These are phyloP conservation scores for Spisula solida DNA, from an alignment of 2,888 invertebrate genomes.

Conservation along the genomic window DNA sequence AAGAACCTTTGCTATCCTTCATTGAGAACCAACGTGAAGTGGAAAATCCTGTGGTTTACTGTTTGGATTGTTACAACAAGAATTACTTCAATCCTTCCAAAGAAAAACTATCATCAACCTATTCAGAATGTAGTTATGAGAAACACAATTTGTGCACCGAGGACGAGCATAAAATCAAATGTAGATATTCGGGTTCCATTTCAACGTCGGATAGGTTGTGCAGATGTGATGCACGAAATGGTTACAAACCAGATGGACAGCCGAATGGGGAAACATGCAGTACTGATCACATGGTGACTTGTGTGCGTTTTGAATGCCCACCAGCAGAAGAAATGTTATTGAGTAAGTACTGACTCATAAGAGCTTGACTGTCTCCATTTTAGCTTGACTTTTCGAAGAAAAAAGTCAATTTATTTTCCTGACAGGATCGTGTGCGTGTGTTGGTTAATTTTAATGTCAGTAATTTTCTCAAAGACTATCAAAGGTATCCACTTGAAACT, in stretches of 20 bases:
- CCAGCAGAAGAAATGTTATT: neutral
- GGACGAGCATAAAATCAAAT: slow-evolving; percentile 27
- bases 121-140: neutral
- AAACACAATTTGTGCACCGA: slow-evolving; percentile 13
- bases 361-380: no score
- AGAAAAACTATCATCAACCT: neutral
- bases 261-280: neutral
- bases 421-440: no score
- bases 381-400: no score
- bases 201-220: slow-evolving; percentile 20
- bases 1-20: neutral
- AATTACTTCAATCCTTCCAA: neutral
- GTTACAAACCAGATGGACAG: neutral
- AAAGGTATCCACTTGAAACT: no score
- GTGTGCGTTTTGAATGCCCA: neutral
- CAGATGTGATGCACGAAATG: slow-evolving; percentile 41
- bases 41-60: neutral
- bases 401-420: no score
- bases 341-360: slow-evolving; percentile 7
- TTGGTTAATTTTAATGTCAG: no score
- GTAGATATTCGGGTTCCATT: neutral
- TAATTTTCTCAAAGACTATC: no score
- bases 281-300: neutral
- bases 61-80: neutral
- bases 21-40: neutral